Conservation (phyloP, 2,888 invertebrate species). For the Microplitis manilae region DNA sequence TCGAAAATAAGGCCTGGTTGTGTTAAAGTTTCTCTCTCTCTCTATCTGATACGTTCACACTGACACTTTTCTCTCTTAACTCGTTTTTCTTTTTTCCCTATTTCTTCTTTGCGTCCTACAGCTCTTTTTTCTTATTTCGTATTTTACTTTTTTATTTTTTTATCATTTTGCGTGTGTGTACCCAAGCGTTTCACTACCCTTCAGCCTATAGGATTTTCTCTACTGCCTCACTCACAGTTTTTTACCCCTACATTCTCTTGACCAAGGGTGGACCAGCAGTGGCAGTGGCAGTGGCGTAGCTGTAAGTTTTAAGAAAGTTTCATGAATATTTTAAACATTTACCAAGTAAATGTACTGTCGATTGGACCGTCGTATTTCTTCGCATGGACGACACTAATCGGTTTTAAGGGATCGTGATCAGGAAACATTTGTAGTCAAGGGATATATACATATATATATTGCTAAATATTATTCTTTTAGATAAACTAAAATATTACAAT, state of each 20-base stretch:
- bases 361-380: constrained; percentile 29
- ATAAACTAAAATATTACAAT: not conserved
- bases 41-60: constrained; percentile 16
- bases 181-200: constrained; percentile 22
- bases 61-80: constrained; percentile 29
- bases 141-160: constrained; percentile 47
- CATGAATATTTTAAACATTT: constrained; percentile 52
- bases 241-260: constrained; percentile 15
- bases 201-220: constrained; percentile 12
- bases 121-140: constrained; percentile 45
- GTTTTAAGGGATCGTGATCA: constrained; percentile 28
- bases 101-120: constrained; percentile 38
- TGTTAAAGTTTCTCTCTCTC: constrained; percentile 17
- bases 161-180: constrained; percentile 40
- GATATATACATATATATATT: not conserved
- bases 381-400: constrained; percentile 29
- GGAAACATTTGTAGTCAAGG: not conserved
- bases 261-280: constrained; percentile 43
- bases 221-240: constrained; percentile 14
- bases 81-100: constrained; percentile 43
- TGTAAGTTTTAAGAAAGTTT: constrained; percentile 50
- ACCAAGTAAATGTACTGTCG: constrained; percentile 29
- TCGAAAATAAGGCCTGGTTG: not conserved
- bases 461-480: not conserved
- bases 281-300: constrained; percentile 60